Evolutionary conservation across 2,888 invertebrate genomes (phyloP).

Genomic region (Alloscopus bannaensis): DNA sequence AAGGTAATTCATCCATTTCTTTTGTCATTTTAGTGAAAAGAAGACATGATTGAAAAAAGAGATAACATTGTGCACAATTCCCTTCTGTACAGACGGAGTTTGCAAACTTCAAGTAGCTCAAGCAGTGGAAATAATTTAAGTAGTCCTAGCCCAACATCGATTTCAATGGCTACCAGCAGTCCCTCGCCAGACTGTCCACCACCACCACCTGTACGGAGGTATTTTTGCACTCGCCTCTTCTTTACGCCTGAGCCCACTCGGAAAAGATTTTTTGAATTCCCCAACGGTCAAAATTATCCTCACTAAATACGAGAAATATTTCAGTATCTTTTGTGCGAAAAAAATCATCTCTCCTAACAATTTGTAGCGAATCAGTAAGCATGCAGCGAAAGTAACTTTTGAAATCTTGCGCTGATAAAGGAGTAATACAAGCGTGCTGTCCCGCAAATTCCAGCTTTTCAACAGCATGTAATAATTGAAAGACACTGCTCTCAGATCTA

Average conservation of each 20-base stretch:
- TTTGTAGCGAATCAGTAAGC: too few relatives aligned
- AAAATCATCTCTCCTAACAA: too few relatives aligned
- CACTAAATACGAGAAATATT: too few relatives aligned
- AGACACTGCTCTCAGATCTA: too few relatives aligned
- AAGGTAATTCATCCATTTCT: slow-evolving; percentile 60
- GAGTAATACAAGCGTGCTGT: too few relatives aligned
- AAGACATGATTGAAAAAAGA: not conserved
- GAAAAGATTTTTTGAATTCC: slow-evolving; percentile 72
- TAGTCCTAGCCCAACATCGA: slow-evolving; percentile 70
- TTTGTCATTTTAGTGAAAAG: not conserved
- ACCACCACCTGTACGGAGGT: slow-evolving; percentile 74
- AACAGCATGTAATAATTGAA: too few relatives aligned
- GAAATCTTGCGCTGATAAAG: too few relatives aligned
- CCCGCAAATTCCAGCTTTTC: too few relatives aligned
- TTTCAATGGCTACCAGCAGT: slow-evolving; percentile 70
- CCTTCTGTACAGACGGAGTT: slow-evolving; percentile 52
- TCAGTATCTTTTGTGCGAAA: too few relatives aligned
- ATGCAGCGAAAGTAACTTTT: too few relatives aligned
- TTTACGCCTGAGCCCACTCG: slow-evolving; percentile 73
- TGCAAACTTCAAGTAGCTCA: slow-evolving; percentile 70
- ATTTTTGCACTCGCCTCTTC: slow-evolving; percentile 73
- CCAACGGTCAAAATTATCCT: slow-evolving; percentile 67
- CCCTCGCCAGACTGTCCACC: slow-evolving; percentile 72
- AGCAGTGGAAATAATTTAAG: slow-evolving; percentile 70
- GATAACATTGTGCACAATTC: too few relatives aligned